phyloP scores from a whole-genome alignment of 2,888 invertebrate genomes.

The Nemurella pictetii region DNA sequence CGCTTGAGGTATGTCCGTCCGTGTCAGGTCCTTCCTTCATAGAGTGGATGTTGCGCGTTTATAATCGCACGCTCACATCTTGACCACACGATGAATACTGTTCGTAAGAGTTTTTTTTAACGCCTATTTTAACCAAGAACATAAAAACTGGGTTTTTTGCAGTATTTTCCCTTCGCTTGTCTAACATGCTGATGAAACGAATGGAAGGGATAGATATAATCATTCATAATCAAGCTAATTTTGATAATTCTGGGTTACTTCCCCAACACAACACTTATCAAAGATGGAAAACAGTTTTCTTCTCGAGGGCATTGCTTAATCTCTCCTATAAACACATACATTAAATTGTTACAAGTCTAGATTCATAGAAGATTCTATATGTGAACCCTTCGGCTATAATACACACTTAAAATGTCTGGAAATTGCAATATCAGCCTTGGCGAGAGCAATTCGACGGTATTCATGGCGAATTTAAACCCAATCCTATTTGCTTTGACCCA shows the following conservation, averaged over 20 bases:
- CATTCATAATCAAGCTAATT: slow-evolving; percentile 30
- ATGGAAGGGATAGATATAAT: slow-evolving; percentile 2
- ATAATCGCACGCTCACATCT: not conserved
- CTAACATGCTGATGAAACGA: not conserved
- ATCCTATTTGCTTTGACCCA: not conserved
- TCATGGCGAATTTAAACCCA: not conserved
- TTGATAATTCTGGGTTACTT: slow-evolving; percentile 25
- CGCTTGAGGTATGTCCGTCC: not conserved
- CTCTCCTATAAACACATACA: slow-evolving; percentile 21
- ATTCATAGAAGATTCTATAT: slow-evolving; percentile 4
- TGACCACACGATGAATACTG: not conserved
- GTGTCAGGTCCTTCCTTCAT: not conserved
- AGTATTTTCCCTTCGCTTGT: not conserved
- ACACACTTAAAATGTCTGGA: slow-evolving; percentile 8
- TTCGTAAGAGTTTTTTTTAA: not conserved
- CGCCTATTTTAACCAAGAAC: not conserved
- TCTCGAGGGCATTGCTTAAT: slow-evolving; percentile 23
- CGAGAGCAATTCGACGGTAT: not conserved
- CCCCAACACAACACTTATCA: slow-evolving; percentile 20
- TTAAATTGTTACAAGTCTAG: slow-evolving; percentile 26
- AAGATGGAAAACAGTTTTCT: slow-evolving; percentile 2
- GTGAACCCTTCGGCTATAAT: not conserved
- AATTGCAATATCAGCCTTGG: slow-evolving; percentile 9
- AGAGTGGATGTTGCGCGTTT: not conserved
- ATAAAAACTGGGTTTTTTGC: not conserved